A percentile compares a stretch with the other conserved stretches of the same genome.
Evolutionary conservation across 2,888 invertebrate genomes (phyloP).

Genomic region (Parelbella ahira): DNA sequence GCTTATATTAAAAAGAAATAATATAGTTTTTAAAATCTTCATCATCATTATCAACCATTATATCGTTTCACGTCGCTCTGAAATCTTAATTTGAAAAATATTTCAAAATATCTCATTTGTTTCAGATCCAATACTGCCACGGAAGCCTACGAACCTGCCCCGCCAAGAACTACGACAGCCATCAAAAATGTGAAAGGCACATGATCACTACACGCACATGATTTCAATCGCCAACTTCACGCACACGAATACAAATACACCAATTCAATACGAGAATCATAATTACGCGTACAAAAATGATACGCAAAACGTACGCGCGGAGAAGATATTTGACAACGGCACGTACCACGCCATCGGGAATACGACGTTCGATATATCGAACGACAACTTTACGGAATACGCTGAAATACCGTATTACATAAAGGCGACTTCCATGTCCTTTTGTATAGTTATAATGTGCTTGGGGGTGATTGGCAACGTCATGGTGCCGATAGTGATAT

Average conservation of each 20-base stretch:
- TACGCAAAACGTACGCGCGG: constrained; percentile 37
- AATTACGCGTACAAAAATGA: constrained; percentile 45
- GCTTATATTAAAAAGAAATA: too few species aligned
- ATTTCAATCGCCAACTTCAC: constrained; percentile 67
- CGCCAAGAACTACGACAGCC: constrained; percentile 26
- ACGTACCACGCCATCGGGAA: constrained; percentile 45
- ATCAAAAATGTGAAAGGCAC: constrained; percentile 54
- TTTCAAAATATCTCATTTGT: too few species aligned
- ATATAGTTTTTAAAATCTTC: too few species aligned
- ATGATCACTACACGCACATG: constrained; percentile 54
- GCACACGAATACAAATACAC: constrained; percentile 50
- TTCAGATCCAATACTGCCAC: constrained; percentile 26
- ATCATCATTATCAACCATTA: too few species aligned
- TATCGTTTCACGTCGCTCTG: too few species aligned
- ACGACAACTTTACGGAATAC: constrained; percentile 62
- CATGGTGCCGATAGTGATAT: constrained; percentile 95
- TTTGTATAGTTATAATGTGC: constrained; percentile 93
- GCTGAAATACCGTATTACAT: constrained; percentile 91
- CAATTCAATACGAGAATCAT: constrained; percentile 40
- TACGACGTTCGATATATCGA: constrained; percentile 45
- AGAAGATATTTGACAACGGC: constrained; percentile 37
- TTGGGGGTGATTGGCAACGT: constrained; percentile 95
- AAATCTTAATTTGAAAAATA: too few species aligned
- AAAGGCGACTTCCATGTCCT: constrained; percentile 91
- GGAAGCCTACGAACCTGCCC: constrained; percentile 6